A percentile compares a stretch with the other conserved stretches of the same genome.
Conservation (phyloP, 2,113 vertebrate species). For the Benitochromis conjunctus region DNA sequence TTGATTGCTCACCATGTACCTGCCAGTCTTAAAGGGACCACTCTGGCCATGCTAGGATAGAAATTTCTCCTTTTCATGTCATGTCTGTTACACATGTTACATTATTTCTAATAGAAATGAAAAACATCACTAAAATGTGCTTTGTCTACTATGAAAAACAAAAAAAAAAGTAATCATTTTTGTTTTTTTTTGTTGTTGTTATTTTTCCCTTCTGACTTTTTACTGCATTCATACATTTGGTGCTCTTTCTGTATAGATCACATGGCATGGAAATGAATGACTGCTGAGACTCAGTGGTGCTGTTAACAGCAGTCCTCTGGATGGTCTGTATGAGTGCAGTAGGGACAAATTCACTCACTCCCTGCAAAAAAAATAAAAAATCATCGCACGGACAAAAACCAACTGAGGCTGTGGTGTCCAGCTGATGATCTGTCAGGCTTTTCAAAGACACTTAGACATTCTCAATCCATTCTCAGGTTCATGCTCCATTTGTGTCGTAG, state of each 20-base stretch:
- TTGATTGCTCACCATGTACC: neutral
- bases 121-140: neutral
- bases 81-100: neutral
- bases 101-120: neutral
- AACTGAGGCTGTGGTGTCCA: neutral
- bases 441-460: constrained; percentile 23
- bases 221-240: constrained; percentile 3
- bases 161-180: neutral
- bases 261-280: neutral
- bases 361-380: neutral
- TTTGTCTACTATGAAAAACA: neutral
- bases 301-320: neutral
- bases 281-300: neutral
- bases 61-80: neutral
- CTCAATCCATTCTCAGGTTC: constrained; percentile 53
- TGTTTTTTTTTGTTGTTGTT: neutral
- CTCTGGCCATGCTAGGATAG: neutral
- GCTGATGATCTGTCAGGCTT: neutral
- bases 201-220: neutral
- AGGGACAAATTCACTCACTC: neutral
- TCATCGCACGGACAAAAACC: constrained; percentile 3
- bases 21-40: constrained; percentile 22
- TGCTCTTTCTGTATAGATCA: neutral
- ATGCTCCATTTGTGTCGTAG: constrained; percentile 10
- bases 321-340: neutral